Evolutionary conservation across 2,888 invertebrate species (phyloP).

Genomic region (Epsilonema sp.): DNA sequence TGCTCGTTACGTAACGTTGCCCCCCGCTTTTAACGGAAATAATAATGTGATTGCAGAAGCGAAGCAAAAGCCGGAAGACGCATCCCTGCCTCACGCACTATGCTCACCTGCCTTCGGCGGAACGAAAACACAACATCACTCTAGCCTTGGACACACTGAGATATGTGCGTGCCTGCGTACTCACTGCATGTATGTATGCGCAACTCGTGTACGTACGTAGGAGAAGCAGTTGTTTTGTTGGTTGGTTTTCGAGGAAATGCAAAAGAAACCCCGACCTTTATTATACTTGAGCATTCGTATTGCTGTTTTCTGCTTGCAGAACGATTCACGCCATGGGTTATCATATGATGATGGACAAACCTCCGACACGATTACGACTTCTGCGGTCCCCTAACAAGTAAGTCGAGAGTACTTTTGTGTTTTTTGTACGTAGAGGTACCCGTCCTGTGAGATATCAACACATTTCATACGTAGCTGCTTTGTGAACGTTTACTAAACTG

Average conservation of each 20-base stretch:
- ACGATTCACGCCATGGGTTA: constrained; percentile 84
- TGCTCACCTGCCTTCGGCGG: constrained; percentile 72
- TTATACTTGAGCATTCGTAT: too few relatives aligned
- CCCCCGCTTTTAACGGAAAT: too few relatives aligned
- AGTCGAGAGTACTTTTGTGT: background rate
- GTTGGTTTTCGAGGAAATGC: too few relatives aligned
- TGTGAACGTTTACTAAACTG: too few relatives aligned
- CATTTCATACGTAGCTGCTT: too few relatives aligned
- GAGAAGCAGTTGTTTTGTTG: too few relatives aligned
- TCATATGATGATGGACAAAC: constrained; percentile 58
- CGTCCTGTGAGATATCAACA: constrained; percentile 43
- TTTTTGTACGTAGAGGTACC: background rate
- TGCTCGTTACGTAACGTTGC: too few relatives aligned
- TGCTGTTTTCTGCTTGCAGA: constrained; percentile 33
- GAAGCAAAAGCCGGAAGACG: constrained; percentile 67
- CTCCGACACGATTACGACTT: constrained; percentile 30
- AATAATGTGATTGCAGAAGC: too few relatives aligned
- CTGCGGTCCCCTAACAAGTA: constrained; percentile 47
- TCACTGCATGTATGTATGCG: background rate
- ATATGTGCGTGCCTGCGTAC: constrained; percentile 36
- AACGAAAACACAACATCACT: constrained; percentile 88
- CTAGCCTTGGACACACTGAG: constrained; percentile 89
- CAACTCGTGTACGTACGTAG: too few relatives aligned
- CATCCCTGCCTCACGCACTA: constrained; percentile 94
- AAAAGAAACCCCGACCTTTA: too few relatives aligned